Evolutionary conservation across 2,797 vertebrate species (phyloP).

Genomic region (Sciurus vulgaris): DNA sequence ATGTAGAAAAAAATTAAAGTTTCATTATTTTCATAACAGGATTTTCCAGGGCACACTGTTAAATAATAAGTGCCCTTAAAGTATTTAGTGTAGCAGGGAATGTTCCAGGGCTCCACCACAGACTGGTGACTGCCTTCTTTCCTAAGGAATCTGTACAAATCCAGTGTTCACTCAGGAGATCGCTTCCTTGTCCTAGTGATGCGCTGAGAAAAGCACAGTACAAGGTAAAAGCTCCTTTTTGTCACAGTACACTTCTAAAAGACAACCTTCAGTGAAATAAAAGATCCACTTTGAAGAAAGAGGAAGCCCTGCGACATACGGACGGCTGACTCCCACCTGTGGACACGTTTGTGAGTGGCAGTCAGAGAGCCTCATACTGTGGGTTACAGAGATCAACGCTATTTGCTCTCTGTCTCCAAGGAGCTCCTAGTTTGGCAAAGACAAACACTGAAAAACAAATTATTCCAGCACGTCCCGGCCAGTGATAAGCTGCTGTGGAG

Average conservation of each 20-base stretch:
- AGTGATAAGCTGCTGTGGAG: neutral
- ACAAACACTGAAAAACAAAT: neutral
- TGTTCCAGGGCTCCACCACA: neutral
- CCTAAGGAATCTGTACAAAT: neutral
- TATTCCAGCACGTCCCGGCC: neutral
- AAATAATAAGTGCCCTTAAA: neutral
- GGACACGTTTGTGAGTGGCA: rapidly evolving
- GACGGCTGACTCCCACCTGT: neutral
- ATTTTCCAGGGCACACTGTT: neutral
- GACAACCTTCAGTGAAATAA: neutral
- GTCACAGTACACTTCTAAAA: neutral
- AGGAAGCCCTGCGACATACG: neutral
- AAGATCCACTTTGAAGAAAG: neutral
- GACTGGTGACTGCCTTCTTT: neutral
- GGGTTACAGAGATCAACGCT: neutral
- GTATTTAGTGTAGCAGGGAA: neutral
- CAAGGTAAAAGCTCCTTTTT: neutral
- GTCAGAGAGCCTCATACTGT: rapidly evolving
- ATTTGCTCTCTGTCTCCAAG: neutral
- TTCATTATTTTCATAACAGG: neutral
- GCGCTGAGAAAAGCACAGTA: neutral
- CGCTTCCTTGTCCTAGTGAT: neutral
- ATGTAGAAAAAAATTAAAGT: neutral
- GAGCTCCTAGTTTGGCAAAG: neutral
- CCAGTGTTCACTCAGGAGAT: neutral